Evolutionary conservation across 2,113 vertebrate genomes (phyloP).

Genomic region (Dicerorhinus sumatrensis): DNA sequence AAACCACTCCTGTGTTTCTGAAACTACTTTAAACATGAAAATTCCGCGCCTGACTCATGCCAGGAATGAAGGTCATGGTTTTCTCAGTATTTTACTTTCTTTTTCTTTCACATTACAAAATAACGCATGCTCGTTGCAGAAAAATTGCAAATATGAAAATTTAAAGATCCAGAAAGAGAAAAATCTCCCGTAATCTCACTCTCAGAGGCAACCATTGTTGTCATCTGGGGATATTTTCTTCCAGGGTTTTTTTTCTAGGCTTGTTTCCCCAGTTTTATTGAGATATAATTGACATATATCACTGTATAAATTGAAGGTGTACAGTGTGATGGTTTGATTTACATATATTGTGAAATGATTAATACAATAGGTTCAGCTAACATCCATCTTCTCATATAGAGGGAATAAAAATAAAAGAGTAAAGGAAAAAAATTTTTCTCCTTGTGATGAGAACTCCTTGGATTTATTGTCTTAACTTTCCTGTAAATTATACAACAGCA

Average conservation of each 20-base stretch:
- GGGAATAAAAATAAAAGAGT: not conserved
- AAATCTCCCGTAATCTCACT: not conserved
- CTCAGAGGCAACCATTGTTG: not conserved
- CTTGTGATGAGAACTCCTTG: too few relatives aligned
- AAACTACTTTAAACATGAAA: constrained; percentile 77
- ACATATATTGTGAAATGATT: not conserved
- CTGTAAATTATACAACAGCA: too few relatives aligned
- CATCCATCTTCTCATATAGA: not conserved
- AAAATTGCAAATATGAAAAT: constrained; percentile 34
- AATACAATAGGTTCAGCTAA: not conserved
- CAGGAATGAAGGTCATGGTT: constrained; percentile 39
- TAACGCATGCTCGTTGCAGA: not conserved
- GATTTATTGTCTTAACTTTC: too few relatives aligned
- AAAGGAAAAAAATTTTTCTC: too few relatives aligned
- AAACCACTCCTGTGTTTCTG: constrained; percentile 74
- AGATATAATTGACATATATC: not conserved
- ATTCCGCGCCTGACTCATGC: constrained; percentile 75
- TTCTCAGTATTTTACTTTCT: constrained; percentile 64
- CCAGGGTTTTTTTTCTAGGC: not conserved
- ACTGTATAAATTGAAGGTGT: not conserved
- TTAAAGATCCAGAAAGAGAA: not conserved
- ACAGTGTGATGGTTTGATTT: not conserved
- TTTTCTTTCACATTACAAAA: constrained; percentile 64
- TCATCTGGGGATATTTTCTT: constrained; percentile 20
- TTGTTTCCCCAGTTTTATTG: not conserved